phyloP scores from a whole-genome alignment of 2,888 invertebrate species.

The Yponomeuta evonymella region DNA sequence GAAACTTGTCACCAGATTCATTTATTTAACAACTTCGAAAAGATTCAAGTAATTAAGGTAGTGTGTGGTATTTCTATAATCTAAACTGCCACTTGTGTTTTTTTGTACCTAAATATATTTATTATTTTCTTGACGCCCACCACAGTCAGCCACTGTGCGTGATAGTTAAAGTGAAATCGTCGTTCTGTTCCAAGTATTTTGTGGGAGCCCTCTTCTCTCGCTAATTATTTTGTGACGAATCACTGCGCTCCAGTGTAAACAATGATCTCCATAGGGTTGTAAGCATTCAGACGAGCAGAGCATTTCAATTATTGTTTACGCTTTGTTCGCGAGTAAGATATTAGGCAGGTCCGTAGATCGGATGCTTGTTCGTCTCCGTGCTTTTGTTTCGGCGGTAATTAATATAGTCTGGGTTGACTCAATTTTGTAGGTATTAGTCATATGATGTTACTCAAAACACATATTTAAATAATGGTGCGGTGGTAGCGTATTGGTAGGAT shows the following conservation, averaged over 20 bases:
- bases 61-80: too few species aligned
- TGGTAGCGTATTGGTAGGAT: too few species aligned
- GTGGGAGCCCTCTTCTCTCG: conserved; percentile 23
- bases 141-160: background rate
- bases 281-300: conserved; percentile 15
- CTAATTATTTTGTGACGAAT: conserved; percentile 51
- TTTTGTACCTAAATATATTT: too few species aligned
- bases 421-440: background rate
- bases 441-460: too few species aligned
- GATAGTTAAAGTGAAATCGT: background rate
- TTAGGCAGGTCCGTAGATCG: background rate
- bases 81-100: too few species aligned
- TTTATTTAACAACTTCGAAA: too few species aligned
- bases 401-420: background rate
- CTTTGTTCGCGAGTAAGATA: background rate
- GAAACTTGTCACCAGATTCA: too few species aligned
- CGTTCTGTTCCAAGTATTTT: background rate
- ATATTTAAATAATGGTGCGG: too few species aligned
- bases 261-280: conserved; percentile 28
- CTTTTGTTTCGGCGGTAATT: conserved; percentile 5
- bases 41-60: too few species aligned
- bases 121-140: too few species aligned
- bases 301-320: conserved; percentile 16
- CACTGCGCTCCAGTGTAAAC: conserved; percentile 43
- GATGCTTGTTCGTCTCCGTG: background rate